phyloP scores from a whole-genome alignment of 2,113 vertebrate genomes.

The Sinocyclocheilus maitianheensis region DNA sequence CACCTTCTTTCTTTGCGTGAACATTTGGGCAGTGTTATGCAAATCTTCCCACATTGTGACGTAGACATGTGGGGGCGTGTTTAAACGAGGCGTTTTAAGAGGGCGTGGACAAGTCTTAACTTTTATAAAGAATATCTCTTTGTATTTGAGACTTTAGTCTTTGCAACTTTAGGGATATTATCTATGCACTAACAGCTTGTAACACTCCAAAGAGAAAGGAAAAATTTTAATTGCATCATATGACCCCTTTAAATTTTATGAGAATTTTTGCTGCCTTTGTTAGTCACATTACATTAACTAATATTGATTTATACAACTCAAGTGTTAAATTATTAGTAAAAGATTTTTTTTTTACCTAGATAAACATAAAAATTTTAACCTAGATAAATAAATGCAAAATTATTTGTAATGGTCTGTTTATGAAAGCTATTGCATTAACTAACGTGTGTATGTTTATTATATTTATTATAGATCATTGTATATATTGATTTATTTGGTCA shows the following conservation, averaged over 20 bases:
- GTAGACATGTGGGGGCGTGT: too few species aligned
- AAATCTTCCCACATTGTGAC: too few species aligned
- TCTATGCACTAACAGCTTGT: too few species aligned
- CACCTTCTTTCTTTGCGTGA: too few species aligned
- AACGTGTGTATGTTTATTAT: not conserved
- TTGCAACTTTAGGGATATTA: too few species aligned
- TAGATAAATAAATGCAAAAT: not conserved
- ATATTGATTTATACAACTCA: not conserved
- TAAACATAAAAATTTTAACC: not conserved
- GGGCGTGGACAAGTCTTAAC: too few species aligned
- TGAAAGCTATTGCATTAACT: not conserved
- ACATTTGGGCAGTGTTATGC: too few species aligned
- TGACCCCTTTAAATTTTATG: not conserved
- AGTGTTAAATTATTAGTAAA: not conserved
- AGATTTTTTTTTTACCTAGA: not conserved
- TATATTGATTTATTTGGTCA: not conserved
- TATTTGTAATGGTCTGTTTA: not conserved
- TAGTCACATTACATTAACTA: not conserved
- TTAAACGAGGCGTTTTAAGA: too few species aligned
- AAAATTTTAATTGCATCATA: too few species aligned
- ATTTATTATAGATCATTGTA: not conserved
- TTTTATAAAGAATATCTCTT: too few species aligned
- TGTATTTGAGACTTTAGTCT: too few species aligned
- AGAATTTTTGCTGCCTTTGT: not conserved
- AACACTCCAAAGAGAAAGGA: too few species aligned